Conservation (phyloP, 2,797 vertebrate genomes). For the Jordanella pulchra region DNA sequence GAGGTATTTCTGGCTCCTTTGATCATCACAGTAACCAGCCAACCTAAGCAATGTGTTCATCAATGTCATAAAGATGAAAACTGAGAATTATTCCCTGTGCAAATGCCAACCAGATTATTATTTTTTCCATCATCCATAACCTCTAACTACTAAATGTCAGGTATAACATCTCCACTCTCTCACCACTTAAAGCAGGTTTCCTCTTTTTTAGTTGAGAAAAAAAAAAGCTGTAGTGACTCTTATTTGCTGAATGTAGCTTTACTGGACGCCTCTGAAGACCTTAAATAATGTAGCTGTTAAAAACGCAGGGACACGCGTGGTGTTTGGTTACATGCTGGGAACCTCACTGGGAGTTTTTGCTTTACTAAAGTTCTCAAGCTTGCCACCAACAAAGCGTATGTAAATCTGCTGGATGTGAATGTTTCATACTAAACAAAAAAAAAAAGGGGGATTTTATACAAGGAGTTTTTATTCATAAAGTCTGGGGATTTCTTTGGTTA, state of each 20-base stretch:
- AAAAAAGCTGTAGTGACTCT: conserved; percentile 39
- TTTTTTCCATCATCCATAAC: conserved; percentile 17
- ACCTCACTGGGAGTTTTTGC: conserved; percentile 50
- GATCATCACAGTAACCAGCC: conserved; percentile 59
- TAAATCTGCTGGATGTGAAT: conserved; percentile 57
- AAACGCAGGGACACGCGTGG: conserved; percentile 67
- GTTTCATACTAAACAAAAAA: conserved; percentile 56
- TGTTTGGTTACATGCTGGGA: conserved; percentile 43
- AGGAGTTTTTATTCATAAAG: conserved; percentile 43
- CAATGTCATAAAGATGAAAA: conserved; percentile 38
- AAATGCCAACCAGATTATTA: conserved; percentile 22
- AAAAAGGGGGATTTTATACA: conserved; percentile 61
- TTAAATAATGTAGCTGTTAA: conserved; percentile 45
- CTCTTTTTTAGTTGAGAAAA: conserved; percentile 21
- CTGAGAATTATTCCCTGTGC: conserved; percentile 37
- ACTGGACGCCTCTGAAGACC: conserved; percentile 36
- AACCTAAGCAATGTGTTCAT: conserved; percentile 59
- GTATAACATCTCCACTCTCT: conserved; percentile 13
- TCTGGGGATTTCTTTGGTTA: not conserved
- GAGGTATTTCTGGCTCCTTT: conserved; percentile 10
- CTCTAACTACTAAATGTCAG: conserved; percentile 13
- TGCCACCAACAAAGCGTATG: conserved; percentile 41
- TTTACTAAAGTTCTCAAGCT: conserved; percentile 46
- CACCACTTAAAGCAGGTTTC: conserved; percentile 35
- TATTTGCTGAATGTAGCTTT: conserved; percentile 52